phyloP scores from a whole-genome alignment of 1,140 invertebrate species.

The Diprion similis region DNA sequence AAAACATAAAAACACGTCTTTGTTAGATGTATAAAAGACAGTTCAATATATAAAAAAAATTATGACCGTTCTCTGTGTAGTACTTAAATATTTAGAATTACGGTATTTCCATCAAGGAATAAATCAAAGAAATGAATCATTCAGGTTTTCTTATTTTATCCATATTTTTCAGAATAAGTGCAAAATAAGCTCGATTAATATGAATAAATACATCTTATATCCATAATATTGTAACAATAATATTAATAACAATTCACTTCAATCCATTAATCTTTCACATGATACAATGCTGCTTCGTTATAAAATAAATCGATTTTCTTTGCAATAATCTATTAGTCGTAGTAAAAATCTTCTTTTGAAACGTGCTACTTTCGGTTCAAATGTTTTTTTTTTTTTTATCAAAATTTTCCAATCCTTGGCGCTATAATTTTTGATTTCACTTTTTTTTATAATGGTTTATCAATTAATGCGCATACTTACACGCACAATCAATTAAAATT shows the following conservation, averaged over 20 bases:
- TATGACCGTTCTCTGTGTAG: constrained; percentile 33
- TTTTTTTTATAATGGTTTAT: not conserved
- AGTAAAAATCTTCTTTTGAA: not conserved
- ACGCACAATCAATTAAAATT: not conserved
- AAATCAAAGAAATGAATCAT: not conserved
- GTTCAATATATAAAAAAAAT: constrained; percentile 29
- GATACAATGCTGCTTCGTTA: no score
- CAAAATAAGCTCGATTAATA: not conserved
- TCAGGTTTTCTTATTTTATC: not conserved
- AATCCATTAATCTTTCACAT: no score
- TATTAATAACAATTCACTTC: no score
- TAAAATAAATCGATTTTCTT: no score
- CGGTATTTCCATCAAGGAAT: constrained; percentile 4
- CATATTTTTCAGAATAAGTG: not conserved
- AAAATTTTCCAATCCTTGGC: not conserved
- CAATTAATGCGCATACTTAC: not conserved
- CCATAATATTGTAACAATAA: no score
- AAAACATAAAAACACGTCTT: constrained; percentile 2
- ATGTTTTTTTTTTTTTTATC: not conserved
- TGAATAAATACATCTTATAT: not conserved
- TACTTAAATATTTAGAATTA: constrained; percentile 31
- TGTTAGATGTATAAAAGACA: constrained; percentile 28
- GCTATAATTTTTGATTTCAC: not conserved
- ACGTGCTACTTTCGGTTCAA: not conserved
- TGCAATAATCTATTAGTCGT: no score